Percentiles rank a stretch among this genome's conserved stretches.
These are phyloP conservation scores for Himalopsyche kuldschensis DNA, from an alignment of 2,888 invertebrate species.

Conservation along the genomic window DNA sequence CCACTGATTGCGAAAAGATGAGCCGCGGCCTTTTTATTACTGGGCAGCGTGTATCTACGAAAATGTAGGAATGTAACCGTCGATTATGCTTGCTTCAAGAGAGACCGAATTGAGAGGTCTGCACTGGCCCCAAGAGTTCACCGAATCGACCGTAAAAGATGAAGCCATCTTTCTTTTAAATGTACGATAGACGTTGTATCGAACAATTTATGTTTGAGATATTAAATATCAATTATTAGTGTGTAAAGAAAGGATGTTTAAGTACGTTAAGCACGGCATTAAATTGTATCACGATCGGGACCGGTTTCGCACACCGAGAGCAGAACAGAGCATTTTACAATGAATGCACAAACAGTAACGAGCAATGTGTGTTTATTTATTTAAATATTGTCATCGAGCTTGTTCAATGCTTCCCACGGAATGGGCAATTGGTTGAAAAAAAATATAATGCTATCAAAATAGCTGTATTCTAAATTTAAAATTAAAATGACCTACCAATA, in stretches of 20 bases:
- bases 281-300: too few relatives aligned
- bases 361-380: too few relatives aligned
- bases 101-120: background rate
- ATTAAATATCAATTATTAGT: too few relatives aligned
- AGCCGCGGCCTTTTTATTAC: background rate
- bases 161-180: background rate
- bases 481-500: background rate
- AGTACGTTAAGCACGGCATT: too few relatives aligned
- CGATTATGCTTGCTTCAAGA: constrained; percentile 4
- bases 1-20: background rate
- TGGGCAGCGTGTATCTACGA: background rate
- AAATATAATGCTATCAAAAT: background rate
- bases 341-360: too few relatives aligned
- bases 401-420: too few relatives aligned
- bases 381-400: background rate
- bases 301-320: too few relatives aligned
- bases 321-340: too few relatives aligned
- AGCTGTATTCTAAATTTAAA: background rate
- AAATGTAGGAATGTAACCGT: constrained; percentile 12
- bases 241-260: too few relatives aligned
- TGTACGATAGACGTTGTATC: background rate
- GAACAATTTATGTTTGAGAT: too few relatives aligned
- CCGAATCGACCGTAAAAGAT: background rate
- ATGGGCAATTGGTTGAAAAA: too few relatives aligned
- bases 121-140: background rate